Evolutionary conservation across 2,888 invertebrate species (phyloP), one percentile per base, ranked within the genome.

Genomic region (Eutolmus rufibarbis): DNA sequence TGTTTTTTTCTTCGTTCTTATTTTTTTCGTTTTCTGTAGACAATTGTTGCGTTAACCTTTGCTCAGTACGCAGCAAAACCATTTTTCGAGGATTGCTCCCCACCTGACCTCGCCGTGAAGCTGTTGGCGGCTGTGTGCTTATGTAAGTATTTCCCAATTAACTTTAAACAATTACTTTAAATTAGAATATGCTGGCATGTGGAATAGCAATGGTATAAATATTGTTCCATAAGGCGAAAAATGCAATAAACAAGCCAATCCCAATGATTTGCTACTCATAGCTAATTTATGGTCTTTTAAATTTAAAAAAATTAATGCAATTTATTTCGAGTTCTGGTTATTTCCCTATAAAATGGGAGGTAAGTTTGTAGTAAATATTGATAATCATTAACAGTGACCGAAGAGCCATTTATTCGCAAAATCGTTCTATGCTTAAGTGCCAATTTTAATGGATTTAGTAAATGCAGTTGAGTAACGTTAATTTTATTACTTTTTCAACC

Each of bases 31-130:
- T 19, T 88, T 85, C 89, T 14, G 43, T 95, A 96, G 93, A 97
- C 98, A 8, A 97, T 98, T 89, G 96, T 97, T 86, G 98, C 98
- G 0, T 93, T 98, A 78, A 98, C 98, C 9, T 98, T 98, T 92
- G 97, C 98, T 43, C 96, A 97, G 90, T 98, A 98, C 92, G 96
- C 97, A 5, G 95, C 96, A 78, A 97, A 97, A 91, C 97, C 98
- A 5, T 96, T 98, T 92, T 97, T 96, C 91, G 94, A 95, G 66
- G 95, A 95, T 89, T 96, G 96, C 90, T 93, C 94, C 19, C 95
- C 96, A 37, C 98, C 98, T 0, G 94, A 95, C 89, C 93, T 94
- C 89, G 96, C 97, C 0, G 95, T 97, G 0, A 94, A 96, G 90
- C 93, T 98, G 4, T 93, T 98, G 87, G 98, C 98, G 7, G 97